Evolutionary conservation across 2,113 vertebrate genomes (phyloP).

Genomic region (Orientallactaga bullata): DNA sequence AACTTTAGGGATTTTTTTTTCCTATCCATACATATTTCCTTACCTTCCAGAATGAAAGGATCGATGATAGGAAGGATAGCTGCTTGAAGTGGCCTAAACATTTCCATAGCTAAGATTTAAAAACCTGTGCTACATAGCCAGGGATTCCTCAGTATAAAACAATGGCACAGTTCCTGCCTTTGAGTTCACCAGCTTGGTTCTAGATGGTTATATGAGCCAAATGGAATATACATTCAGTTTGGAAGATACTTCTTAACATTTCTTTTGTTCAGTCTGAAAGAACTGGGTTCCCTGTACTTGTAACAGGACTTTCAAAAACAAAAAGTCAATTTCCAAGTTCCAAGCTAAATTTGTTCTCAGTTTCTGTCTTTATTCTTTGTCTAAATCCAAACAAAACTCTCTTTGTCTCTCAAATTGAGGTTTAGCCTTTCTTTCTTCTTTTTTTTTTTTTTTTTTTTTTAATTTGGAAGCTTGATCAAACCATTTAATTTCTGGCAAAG

Average conservation of each 20-base stretch:
- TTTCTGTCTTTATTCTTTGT: not conserved
- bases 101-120: not conserved
- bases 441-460: not conserved
- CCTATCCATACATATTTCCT: not conserved
- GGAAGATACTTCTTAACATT: not conserved
- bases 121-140: too few species aligned
- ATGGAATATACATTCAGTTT: not conserved
- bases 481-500: not conserved
- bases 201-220: not conserved
- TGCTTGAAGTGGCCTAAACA: not conserved
- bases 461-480: not conserved
- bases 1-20: not conserved
- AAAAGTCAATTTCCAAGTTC: not conserved
- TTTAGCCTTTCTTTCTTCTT: not conserved
- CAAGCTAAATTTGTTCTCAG: not conserved
- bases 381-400: not conserved
- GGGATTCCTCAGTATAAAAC: not conserved
- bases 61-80: too few species aligned
- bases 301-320: not conserved
- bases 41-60: not conserved
- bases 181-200: not conserved
- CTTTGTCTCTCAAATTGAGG: not conserved
- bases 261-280: not conserved
- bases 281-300: not conserved
- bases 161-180: not conserved